Base-by-base conservation (phyloP, 2,113 vertebrate genomes). In the Nesoenas mayeri region DNA sequence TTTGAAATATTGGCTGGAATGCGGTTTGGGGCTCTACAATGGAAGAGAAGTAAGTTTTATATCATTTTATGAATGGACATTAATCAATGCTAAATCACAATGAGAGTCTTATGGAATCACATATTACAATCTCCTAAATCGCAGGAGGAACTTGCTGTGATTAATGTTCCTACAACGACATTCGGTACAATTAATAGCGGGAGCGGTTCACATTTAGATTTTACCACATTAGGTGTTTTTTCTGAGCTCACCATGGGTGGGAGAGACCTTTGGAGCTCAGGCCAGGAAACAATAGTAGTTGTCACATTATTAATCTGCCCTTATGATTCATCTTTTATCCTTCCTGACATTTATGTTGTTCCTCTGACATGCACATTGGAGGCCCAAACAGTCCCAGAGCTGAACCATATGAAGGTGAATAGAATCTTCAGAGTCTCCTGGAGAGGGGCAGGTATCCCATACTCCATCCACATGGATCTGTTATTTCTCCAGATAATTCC, bases 61-160 rank as follows among this genome's bases (percentile, higher is more conserved):
- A 81, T 78, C 94, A 91, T 96, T 95, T 95, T 95, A 95, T 94
- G 96, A 90, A 90, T 1, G 2, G 83, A 14, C 66, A 97, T 97
- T 94, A 95, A 97, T 95, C 96, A 97, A 95, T 53, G 95, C 40
- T 93, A 94, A 84, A 96, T 97, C 94, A 95, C 94, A 93, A 61
- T 75, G 95, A 93, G 85, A 94, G 79, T 81, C 96, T 95, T 93
- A 91, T 48, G 88, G 94, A 95, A 95, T 90, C 82, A 84, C 88
- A 93, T 84, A 84, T 93, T 88, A 90, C 94, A 84, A 57, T 90
- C 93, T 73, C 93, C 85, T 93, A 91, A 93, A 95, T 95, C 44
- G 22, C 69, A 29, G 12, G 20, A 81, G 85, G 38, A 91, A n/a
- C 78, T 65, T 5, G 29, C 50, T 1, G 1, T 95, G 89, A 95